Evolutionary conservation across 2,797 vertebrate species (phyloP).

Genomic region (Bradypodion pumilum): DNA sequence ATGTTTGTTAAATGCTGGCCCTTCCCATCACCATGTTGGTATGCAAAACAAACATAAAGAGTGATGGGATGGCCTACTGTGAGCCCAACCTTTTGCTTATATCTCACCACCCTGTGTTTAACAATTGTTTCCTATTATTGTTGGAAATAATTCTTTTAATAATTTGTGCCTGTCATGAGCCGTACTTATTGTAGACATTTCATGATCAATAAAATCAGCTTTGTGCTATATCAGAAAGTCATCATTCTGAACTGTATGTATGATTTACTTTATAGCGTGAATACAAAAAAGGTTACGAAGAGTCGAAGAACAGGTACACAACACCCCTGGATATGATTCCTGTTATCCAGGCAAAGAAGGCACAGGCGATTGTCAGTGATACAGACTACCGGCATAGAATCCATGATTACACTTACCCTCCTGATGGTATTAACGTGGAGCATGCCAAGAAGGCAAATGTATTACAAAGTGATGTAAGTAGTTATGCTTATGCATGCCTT

Average conservation of each 20-base stretch:
- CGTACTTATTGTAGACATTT: neutral
- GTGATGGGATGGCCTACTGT: no score
- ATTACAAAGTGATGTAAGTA: slow-evolving; percentile 88
- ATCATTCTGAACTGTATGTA: neutral
- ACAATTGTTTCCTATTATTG: no score
- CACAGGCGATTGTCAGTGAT: slow-evolving; percentile 86
- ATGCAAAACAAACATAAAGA: no score
- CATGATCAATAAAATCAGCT: neutral
- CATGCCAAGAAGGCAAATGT: slow-evolving; percentile 86
- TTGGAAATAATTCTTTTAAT: neutral
- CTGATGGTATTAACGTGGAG: slow-evolving; percentile 82
- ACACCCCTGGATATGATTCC: slow-evolving; percentile 89
- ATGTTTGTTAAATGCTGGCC: no score
- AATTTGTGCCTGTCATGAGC: neutral
- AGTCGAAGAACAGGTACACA: slow-evolving; percentile 88
- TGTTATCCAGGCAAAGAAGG: slow-evolving; percentile 87
- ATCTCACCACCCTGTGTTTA: no score
- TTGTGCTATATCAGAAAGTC: neutral
- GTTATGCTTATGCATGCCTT: neutral
- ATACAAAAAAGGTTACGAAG: slow-evolving; percentile 92
- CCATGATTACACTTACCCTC: slow-evolving; percentile 81
- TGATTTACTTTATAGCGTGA: slow-evolving; percentile 78
- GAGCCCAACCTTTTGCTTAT: no score
- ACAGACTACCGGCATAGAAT: slow-evolving; percentile 80
- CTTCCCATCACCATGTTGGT: no score